phyloP scores from a whole-genome alignment of 2,113 vertebrate genomes.

The Podiceps cristatus region DNA sequence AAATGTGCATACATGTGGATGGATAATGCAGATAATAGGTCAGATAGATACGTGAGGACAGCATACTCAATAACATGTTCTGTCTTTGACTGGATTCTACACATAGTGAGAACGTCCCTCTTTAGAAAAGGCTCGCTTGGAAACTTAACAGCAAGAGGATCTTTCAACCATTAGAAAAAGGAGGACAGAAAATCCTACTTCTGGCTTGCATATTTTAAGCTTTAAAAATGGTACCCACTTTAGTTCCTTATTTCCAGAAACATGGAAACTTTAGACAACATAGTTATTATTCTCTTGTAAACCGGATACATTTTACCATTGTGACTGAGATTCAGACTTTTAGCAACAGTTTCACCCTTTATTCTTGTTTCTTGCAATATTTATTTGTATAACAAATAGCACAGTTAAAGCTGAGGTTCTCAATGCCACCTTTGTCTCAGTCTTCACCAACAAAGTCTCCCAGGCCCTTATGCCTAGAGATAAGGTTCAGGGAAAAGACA shows the following conservation, averaged over 20 bases:
- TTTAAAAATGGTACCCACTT: background rate
- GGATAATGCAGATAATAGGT: background rate
- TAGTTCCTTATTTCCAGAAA: background rate
- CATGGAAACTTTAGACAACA: background rate
- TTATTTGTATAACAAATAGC: background rate
- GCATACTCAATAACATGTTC: background rate
- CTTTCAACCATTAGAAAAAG: conserved; percentile 17
- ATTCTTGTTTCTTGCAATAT: background rate
- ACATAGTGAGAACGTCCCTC: background rate
- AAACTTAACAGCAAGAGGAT: conserved; percentile 7
- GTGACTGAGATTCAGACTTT: background rate
- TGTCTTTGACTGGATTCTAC: background rate
- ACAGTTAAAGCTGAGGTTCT: background rate
- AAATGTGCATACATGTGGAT: background rate
- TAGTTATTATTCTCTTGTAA: background rate
- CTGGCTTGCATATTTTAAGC: background rate
- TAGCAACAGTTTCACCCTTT: background rate
- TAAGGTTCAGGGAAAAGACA: background rate
- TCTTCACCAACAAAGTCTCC: background rate
- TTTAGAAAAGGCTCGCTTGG: conserved; percentile 49
- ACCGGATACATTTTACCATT: background rate
- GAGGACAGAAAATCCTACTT: background rate
- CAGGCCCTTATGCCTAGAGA: background rate
- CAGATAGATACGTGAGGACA: background rate
- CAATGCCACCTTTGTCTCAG: background rate